These are phyloP conservation scores for Diadophis punctatus DNA, from an alignment of 2,113 vertebrate genomes.

Conservation along the genomic window DNA sequence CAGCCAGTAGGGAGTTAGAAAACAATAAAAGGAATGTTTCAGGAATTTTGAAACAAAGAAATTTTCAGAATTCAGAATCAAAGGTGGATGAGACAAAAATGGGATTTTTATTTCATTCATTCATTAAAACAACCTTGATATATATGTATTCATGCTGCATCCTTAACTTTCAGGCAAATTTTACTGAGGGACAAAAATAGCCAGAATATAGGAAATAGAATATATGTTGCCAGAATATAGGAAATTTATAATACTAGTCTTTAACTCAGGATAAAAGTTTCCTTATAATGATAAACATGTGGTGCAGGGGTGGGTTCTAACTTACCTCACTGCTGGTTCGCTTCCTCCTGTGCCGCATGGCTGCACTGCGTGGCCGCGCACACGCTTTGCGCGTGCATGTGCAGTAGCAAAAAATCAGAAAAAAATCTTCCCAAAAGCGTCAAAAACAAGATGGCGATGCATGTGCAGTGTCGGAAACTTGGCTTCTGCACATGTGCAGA, in stretches of 20 bases:
- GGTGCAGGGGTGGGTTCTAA: no score
- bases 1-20: background rate
- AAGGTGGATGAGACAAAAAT: background rate
- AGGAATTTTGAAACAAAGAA: background rate
- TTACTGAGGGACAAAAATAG: background rate
- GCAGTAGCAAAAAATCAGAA: no score
- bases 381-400: no score
- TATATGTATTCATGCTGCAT: background rate
- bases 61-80: background rate
- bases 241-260: background rate
- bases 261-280: background rate
- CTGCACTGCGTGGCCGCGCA: no score
- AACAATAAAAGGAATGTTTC: background rate
- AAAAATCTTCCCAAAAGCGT: no score
- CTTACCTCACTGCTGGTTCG: no score
- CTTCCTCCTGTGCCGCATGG: no score
- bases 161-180: background rate
- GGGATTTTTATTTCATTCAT: background rate
- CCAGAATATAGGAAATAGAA: no score
- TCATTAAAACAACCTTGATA: background rate
- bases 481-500: no score
- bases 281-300: background rate
- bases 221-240: no score
- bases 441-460: no score
- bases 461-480: no score